phyloP scores from a whole-genome alignment of 1,140 invertebrate genomes.

The Melitaea cinxia region DNA sequence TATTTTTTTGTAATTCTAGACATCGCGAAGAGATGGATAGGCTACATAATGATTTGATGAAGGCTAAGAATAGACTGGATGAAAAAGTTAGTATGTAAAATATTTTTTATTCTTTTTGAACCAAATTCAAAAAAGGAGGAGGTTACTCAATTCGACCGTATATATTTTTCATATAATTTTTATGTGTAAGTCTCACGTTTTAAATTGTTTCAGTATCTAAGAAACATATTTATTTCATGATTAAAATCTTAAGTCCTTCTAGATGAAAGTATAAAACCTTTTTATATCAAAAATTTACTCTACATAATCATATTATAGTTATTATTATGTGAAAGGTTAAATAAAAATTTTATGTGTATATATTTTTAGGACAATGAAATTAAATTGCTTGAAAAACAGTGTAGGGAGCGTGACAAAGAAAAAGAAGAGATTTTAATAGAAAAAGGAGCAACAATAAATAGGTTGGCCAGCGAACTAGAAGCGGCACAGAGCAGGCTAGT shows the following conservation, averaged over 20 bases:
- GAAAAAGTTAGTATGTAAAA: constrained; percentile 64
- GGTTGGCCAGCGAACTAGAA: constrained; percentile 77
- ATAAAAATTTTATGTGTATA: background rate
- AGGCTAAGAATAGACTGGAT: constrained; percentile 69
- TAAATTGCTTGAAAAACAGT: constrained; percentile 77
- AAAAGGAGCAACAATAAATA: constrained; percentile 81
- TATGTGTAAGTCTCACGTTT: too few relatives aligned
- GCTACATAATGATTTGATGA: constrained; percentile 74
- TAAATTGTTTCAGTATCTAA: too few relatives aligned
- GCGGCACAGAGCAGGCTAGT: constrained; percentile 72
- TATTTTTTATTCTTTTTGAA: constrained; percentile 1
- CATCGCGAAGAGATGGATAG: constrained; percentile 76
- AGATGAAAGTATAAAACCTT: too few relatives aligned
- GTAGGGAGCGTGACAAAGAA: constrained; percentile 78
- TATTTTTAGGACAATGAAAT: constrained; percentile 77
- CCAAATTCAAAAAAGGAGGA: too few relatives aligned
- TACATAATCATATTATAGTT: too few relatives aligned
- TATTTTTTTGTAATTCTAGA: constrained; percentile 50
- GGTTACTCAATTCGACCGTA: too few relatives aligned
- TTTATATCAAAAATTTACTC: too few relatives aligned
- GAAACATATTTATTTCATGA: too few relatives aligned
- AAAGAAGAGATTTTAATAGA: constrained; percentile 81
- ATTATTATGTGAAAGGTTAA: too few relatives aligned
- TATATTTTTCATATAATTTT: too few relatives aligned
- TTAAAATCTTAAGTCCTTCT: too few relatives aligned